These are phyloP conservation scores for Adela reaumurella DNA, from an alignment of 2,888 invertebrate genomes.

Conservation along the genomic window DNA sequence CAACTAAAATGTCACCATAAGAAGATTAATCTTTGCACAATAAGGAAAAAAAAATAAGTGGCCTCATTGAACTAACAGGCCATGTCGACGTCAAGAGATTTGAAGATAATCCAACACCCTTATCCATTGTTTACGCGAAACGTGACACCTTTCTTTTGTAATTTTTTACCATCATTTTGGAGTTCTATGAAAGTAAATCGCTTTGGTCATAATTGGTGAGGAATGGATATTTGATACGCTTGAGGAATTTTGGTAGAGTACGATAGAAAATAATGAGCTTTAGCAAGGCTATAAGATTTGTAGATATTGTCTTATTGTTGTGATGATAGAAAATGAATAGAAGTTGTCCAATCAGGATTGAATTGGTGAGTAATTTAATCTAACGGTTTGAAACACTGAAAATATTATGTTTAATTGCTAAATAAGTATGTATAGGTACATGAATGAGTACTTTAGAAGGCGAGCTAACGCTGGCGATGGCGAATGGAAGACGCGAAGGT, in stretches of 20 bases:
- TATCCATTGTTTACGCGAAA: conserved; percentile 6
- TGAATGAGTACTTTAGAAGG: no score
- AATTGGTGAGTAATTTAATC: no score
- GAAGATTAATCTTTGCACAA: background rate
- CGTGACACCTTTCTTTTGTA: conserved; percentile 1
- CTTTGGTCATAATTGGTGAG: background rate
- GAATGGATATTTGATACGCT: conserved; percentile 2
- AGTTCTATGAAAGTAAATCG: background rate
- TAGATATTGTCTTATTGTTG: no score
- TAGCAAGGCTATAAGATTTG: no score
- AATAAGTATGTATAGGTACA: no score
- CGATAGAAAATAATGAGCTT: background rate
- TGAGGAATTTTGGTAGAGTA: background rate
- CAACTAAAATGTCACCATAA: background rate
- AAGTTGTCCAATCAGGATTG: no score
- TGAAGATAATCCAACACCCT: background rate
- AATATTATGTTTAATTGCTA: no score
- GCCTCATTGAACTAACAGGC: background rate
- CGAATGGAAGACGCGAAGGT: no score
- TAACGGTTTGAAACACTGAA: no score
- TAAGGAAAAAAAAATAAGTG: background rate
- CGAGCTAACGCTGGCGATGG: no score
- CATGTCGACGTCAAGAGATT: background rate
- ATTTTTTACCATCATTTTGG: background rate
- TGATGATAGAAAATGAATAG: no score